Percentiles rank a stretch among this genome's conserved stretches.
Evolutionary conservation across 2,797 vertebrate species (phyloP).

Genomic region (Poeciliopsis turneri): DNA sequence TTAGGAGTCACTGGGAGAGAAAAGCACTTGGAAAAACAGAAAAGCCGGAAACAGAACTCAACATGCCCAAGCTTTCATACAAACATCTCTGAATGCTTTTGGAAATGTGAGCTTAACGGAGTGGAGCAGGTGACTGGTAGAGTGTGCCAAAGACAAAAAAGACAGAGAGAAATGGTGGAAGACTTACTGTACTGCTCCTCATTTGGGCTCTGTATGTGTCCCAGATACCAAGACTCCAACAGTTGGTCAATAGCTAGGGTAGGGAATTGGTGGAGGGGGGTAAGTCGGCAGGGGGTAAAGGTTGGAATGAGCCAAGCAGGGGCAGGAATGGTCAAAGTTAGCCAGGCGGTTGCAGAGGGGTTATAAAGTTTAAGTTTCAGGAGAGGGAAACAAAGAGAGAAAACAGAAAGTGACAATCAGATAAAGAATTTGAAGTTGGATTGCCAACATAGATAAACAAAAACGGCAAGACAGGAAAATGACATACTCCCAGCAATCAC

Average conservation of each 20-base stretch:
- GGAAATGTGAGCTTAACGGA: slow-evolving; percentile 58
- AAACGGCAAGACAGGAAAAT: slow-evolving; percentile 6
- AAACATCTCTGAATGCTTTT: slow-evolving; percentile 66
- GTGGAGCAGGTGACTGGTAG: slow-evolving; percentile 63
- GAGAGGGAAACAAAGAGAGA: slow-evolving; percentile 58
- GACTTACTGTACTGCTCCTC: slow-evolving; percentile 68
- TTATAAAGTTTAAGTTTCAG: slow-evolving; percentile 39
- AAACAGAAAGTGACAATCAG: slow-evolving; percentile 65
- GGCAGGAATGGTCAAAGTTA: slow-evolving; percentile 51
- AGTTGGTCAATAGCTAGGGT: slow-evolving; percentile 49
- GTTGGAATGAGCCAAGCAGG: slow-evolving; percentile 56
- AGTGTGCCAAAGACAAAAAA: slow-evolving; percentile 50
- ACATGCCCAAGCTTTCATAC: slow-evolving; percentile 55
- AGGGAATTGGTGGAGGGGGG: slow-evolving; percentile 5
- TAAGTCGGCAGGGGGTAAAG: slow-evolving; percentile 49
- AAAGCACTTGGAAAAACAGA: slow-evolving; percentile 58
- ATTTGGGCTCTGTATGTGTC: slow-evolving; percentile 68
- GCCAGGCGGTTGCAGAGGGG: slow-evolving; percentile 51
- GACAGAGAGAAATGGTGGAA: slow-evolving; percentile 26
- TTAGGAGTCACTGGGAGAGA: slow-evolving; percentile 40
- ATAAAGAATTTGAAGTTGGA: slow-evolving; percentile 26
- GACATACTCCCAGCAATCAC: slow-evolving; percentile 18
- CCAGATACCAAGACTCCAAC: slow-evolving; percentile 61
- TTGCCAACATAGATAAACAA: slow-evolving; percentile 31
- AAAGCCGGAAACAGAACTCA: slow-evolving; percentile 28